Percentiles rank a stretch among this genome's conserved stretches.
Evolutionary conservation across 2,113 vertebrate species (phyloP).

Genomic region (Rhagologus leucostigma): DNA sequence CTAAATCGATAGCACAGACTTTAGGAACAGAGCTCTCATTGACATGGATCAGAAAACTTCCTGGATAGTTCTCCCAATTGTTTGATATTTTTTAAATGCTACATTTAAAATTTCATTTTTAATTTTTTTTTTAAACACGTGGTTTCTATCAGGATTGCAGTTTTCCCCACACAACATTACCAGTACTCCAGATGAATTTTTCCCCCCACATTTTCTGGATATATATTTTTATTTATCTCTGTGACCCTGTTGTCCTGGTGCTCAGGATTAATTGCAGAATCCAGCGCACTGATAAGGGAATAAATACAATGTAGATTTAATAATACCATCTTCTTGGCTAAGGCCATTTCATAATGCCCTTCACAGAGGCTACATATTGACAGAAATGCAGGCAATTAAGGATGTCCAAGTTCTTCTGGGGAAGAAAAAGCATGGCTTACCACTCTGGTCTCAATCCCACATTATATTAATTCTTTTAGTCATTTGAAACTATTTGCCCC

Average conservation of each 20-base stretch:
- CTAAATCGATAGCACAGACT: neutral
- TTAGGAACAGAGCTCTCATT: neutral
- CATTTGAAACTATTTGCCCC: neutral
- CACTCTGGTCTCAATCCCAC: neutral
- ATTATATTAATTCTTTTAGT: neutral
- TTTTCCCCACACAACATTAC: neutral
- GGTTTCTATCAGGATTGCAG: neutral
- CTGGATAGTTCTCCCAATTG: neutral
- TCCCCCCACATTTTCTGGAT: neutral
- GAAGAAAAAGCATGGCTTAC: neutral
- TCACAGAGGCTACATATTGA: neutral
- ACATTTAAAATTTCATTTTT: neutral
- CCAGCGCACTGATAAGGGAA: neutral
- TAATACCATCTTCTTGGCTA: neutral
- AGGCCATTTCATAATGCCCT: neutral
- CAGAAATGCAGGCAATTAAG: neutral
- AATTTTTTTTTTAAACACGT: neutral
- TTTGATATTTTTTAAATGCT: neutral
- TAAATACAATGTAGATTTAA: neutral
- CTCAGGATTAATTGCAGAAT: neutral
- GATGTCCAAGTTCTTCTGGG: neutral
- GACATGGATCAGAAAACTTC: neutral
- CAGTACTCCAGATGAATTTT: neutral
- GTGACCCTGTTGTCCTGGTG: neutral
- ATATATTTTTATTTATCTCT: neutral